Conservation (phyloP, 30 jellyfish, hydroid and myxozoan species). For the Catostylus mosaicus region DNA sequence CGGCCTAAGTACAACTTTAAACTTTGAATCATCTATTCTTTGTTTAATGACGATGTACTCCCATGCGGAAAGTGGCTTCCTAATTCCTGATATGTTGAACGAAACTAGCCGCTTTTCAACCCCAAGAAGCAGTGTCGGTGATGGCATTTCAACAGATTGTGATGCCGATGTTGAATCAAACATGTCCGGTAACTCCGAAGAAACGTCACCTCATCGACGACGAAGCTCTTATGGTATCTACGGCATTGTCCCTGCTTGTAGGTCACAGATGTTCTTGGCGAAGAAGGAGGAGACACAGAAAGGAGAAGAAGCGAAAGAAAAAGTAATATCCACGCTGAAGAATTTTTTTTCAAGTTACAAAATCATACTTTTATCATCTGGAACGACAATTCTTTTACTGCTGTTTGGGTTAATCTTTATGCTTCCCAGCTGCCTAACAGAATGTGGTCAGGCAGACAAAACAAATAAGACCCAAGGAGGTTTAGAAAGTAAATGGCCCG, state of each 20-base stretch:
- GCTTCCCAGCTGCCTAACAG: slow-evolving; percentile 31
- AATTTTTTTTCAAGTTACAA: slow-evolving; percentile 18
- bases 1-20: neutral
- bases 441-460: neutral
- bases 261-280: neutral
- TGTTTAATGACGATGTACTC: slow-evolving; percentile 15
- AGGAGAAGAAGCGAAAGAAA: slow-evolving; percentile 3
- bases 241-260: slow-evolving; percentile 56
- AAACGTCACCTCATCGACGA: slow-evolving; percentile 53
- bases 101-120: slow-evolving; percentile 68
- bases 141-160: slow-evolving; percentile 72
- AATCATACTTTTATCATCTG: slow-evolving; percentile 7
- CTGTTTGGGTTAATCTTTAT: slow-evolving; percentile 22
- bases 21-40: neutral
- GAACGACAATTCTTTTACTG: neutral
- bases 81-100: slow-evolving; percentile 44
- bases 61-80: slow-evolving; percentile 43
- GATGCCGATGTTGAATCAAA: slow-evolving; percentile 82
- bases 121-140: slow-evolving; percentile 78
- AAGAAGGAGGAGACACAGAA: neutral
- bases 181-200: slow-evolving; percentile 65
- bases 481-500: slow-evolving; percentile 55
- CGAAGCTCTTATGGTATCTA: slow-evolving; percentile 63
- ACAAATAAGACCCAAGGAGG: neutral
- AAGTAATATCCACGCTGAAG: slow-evolving; percentile 3